Evolutionary conservation across 2,888 invertebrate genomes (phyloP).

Genomic region (Phyllotreta cruciferae): DNA sequence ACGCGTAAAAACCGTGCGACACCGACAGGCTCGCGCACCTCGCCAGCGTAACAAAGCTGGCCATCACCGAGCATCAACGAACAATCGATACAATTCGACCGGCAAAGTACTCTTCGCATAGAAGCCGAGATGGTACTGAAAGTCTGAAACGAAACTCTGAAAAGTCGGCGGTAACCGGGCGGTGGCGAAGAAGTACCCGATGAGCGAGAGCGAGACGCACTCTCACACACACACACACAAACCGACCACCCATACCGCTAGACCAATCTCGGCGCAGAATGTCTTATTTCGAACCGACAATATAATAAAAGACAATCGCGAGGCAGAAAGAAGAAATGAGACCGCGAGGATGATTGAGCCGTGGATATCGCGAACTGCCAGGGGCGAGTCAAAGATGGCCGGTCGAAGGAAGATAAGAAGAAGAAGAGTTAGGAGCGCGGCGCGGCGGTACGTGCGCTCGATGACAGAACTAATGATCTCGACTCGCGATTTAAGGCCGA

Average conservation of each 20-base stretch:
- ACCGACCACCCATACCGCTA: slow-evolving; percentile 61
- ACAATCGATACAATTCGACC: slow-evolving; percentile 49
- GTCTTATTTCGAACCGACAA: slow-evolving; percentile 60
- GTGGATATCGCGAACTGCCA: slow-evolving; percentile 55
- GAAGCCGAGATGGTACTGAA: slow-evolving; percentile 48
- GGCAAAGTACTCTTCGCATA: slow-evolving; percentile 35
- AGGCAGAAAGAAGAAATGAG: slow-evolving; percentile 58
- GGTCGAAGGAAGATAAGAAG: slow-evolving; percentile 41
- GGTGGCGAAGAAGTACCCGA: slow-evolving; percentile 22
- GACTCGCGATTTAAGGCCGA: slow-evolving; percentile 47
- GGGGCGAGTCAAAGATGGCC: slow-evolving; percentile 53
- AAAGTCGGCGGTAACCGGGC: slow-evolving; percentile 43
- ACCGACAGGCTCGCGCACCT: slow-evolving; percentile 14
- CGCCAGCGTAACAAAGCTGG: slow-evolving; percentile 19
- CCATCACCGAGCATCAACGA: slow-evolving; percentile 34
- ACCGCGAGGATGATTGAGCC: slow-evolving; percentile 60
- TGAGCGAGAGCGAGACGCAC: slow-evolving; percentile 42
- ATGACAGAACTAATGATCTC: slow-evolving; percentile 51
- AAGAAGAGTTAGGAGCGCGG: slow-evolving; percentile 30
- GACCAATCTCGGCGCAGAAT: slow-evolving; percentile 61
- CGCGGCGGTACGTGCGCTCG: slow-evolving; percentile 50
- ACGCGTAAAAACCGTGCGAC: slow-evolving; percentile 1
- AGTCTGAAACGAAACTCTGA: too few relatives aligned
- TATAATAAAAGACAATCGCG: slow-evolving; percentile 61
- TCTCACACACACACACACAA: slow-evolving; percentile 3